Conservation (phyloP, 2,888 invertebrate genomes). For the Nymphalis c-album region DNA sequence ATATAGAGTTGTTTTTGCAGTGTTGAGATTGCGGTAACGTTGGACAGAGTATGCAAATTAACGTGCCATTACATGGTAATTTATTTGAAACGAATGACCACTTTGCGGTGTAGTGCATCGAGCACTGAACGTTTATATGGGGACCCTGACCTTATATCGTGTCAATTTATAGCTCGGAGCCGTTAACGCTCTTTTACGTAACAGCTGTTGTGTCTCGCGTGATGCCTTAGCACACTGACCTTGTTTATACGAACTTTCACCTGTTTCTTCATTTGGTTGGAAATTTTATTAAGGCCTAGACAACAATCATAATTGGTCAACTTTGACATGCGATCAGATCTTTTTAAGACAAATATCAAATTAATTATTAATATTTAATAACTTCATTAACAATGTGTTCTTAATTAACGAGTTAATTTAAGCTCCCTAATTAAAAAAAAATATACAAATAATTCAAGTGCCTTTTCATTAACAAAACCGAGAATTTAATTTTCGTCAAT, state of each 20-base stretch:
- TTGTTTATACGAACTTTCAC: constrained; percentile 71
- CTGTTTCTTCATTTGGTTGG: constrained; percentile 52
- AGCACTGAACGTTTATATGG: constrained; percentile 75
- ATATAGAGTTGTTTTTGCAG: constrained; percentile 56
- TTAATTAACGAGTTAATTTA: neutral
- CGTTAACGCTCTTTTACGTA: constrained; percentile 76
- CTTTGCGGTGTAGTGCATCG: constrained; percentile 79
- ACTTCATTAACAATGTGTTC: neutral
- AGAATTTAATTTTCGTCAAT: constrained; percentile 7
- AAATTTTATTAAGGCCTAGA: constrained; percentile 40
- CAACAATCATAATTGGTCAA: constrained; percentile 25
- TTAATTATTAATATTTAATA: neutral
- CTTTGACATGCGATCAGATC: constrained; percentile 18
- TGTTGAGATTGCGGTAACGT: constrained; percentile 47
- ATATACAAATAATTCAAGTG: no score
- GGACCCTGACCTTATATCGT: constrained; percentile 81
- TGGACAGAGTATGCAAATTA: constrained; percentile 79
- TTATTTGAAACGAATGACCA: constrained; percentile 82
- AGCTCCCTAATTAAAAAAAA: neutral
- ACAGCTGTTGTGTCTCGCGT: constrained; percentile 72
- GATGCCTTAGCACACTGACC: constrained; percentile 65
- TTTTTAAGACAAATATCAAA: neutral
- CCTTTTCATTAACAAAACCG: neutral
- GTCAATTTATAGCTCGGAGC: constrained; percentile 77
- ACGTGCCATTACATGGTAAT: constrained; percentile 80